Conservation (phyloP, 2,113 vertebrate genomes). For the Aplodontia rufa region DNA sequence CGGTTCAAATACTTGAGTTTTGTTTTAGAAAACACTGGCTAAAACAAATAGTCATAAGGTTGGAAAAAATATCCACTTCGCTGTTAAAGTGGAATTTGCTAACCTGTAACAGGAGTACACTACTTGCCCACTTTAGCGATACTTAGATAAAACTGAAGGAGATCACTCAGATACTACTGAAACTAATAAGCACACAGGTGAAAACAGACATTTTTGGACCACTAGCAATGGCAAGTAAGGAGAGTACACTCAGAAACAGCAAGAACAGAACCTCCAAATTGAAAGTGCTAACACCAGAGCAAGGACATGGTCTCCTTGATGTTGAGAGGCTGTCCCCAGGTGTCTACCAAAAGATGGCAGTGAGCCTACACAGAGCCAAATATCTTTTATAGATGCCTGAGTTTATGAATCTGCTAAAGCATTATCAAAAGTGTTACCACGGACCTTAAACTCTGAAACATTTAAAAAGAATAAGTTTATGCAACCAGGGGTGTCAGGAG, state of each 20-base stretch:
- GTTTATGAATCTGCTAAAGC: not conserved
- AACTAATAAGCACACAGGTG: not conserved
- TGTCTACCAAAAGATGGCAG: not conserved
- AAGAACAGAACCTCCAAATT: not conserved
- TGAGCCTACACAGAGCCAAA: not conserved
- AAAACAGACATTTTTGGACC: not conserved
- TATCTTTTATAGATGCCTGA: not conserved
- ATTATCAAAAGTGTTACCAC: not conserved
- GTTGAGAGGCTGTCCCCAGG: not conserved
- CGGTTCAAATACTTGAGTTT: slow-evolving; percentile 46
- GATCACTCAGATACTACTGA: not conserved
- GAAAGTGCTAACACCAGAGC: not conserved
- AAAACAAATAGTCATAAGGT: slow-evolving; percentile 43
- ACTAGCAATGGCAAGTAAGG: not conserved
- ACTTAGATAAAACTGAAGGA: not conserved
- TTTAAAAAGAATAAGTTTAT: not conserved
- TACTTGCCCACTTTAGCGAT: slow-evolving; percentile 23
- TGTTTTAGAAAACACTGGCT: slow-evolving; percentile 60
- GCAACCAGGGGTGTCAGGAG: not conserved
- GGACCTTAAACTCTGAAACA: not conserved
- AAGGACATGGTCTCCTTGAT: not conserved
- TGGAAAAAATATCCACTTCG: not conserved
- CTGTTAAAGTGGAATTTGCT: not conserved
- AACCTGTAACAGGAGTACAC: slow-evolving; percentile 14
- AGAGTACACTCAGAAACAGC: not conserved